These are phyloP conservation scores for Cichlasoma orientale DNA, from an alignment of 2,797 vertebrate species.

Conservation along the genomic window DNA sequence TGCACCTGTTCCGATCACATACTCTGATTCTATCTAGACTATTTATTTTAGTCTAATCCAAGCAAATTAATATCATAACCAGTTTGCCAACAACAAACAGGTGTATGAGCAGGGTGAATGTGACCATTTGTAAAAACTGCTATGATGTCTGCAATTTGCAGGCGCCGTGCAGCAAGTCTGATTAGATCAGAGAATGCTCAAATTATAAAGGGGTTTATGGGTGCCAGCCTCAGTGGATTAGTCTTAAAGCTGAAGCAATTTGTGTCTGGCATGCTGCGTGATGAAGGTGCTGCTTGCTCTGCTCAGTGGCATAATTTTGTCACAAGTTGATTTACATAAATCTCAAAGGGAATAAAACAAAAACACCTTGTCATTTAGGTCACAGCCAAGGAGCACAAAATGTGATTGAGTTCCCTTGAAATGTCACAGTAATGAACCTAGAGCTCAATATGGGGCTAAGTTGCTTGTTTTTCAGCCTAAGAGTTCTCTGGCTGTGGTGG, in stretches of 20 bases:
- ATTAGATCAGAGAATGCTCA: slow-evolving; percentile 40
- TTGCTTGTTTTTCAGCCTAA: not conserved
- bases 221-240: slow-evolving; percentile 49
- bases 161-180: slow-evolving; percentile 24
- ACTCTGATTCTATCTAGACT: not conserved
- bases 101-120: not conserved
- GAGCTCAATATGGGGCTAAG: not conserved
- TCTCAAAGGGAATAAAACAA: slow-evolving; percentile 27
- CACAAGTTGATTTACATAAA: slow-evolving; percentile 36
- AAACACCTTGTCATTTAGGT: slow-evolving; percentile 6
- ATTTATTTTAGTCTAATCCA: not conserved
- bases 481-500: not conserved
- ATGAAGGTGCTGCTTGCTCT: slow-evolving; percentile 37
- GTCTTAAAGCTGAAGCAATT: slow-evolving; percentile 49
- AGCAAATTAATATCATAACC: not conserved
- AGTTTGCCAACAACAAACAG: not conserved
- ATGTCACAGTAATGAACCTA: not conserved
- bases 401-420: not conserved
- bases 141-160: slow-evolving; percentile 38
- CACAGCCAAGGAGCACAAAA: not conserved
- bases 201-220: slow-evolving; percentile 57
- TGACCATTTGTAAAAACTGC: slow-evolving; percentile 7
- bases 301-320: not conserved
- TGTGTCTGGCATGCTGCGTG: slow-evolving; percentile 13
- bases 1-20: not conserved